phyloP scores from a whole-genome alignment of 2,888 invertebrate species.

The Aphelenchoides bicaudatus region DNA sequence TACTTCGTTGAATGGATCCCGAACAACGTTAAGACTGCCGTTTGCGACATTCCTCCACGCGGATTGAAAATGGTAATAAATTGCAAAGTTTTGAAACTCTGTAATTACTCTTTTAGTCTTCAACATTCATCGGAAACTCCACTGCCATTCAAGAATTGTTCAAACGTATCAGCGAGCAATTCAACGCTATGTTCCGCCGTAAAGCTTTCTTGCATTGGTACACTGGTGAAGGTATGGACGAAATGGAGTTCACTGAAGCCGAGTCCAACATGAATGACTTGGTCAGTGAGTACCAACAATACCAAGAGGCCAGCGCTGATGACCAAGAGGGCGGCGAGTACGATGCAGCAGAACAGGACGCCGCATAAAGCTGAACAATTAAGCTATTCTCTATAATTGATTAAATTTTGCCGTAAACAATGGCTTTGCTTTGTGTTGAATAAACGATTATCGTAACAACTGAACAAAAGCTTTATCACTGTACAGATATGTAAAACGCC shows the following conservation, averaged over 20 bases:
- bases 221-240: conserved; percentile 94
- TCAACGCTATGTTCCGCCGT: conserved; percentile 83
- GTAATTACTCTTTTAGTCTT: too few relatives aligned
- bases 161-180: conserved; percentile 82
- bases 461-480: too few relatives aligned
- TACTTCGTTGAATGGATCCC: conserved; percentile 80
- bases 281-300: conserved; percentile 56
- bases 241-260: conserved; percentile 93
- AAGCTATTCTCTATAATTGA: too few relatives aligned
- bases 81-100: too few relatives aligned
- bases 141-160: conserved; percentile 85
- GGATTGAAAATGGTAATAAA: conserved; percentile 82
- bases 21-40: conserved; percentile 86
- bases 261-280: conserved; percentile 84
- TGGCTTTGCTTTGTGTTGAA: too few relatives aligned
- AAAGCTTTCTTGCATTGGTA: conserved; percentile 97
- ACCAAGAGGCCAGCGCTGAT: conserved; percentile 54
- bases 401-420: too few relatives aligned
- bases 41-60: conserved; percentile 83
- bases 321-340: conserved; percentile 41
- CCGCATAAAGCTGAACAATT: too few relatives aligned
- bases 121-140: conserved; percentile 85
- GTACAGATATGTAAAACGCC: too few relatives aligned
- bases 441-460: too few relatives aligned
- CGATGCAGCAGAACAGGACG: conserved; percentile 25